Conservation (phyloP, 2,888 invertebrate genomes). For the Nemotelus nigrinus region DNA sequence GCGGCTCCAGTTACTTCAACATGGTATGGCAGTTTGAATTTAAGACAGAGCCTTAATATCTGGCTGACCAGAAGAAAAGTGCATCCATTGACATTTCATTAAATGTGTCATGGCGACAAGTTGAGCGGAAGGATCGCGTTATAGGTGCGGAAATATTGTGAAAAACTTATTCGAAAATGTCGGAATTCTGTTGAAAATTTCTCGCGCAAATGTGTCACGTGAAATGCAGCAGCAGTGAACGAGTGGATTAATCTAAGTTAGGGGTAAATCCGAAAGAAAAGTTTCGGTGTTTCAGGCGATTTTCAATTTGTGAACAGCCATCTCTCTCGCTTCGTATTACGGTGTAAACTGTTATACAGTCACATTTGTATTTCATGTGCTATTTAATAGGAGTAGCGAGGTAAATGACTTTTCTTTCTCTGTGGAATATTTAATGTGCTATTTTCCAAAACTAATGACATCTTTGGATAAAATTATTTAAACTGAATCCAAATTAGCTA, state of each 20-base stretch:
- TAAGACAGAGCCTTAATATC: neutral
- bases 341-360: slow-evolving; percentile 32
- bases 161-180: slow-evolving; percentile 10
- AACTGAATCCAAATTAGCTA: no score
- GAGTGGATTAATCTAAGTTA: neutral
- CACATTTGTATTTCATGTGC: slow-evolving; percentile 23
- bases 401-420: slow-evolving; percentile 16
- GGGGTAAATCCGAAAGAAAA: slow-evolving; percentile 8
- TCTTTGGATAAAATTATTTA: no score
- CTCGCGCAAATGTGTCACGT: neutral
- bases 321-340: slow-evolving; percentile 26
- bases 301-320: slow-evolving; percentile 14
- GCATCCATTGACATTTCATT: slow-evolving; percentile 31
- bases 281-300: slow-evolving; percentile 22
- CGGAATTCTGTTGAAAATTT: slow-evolving; percentile 6
- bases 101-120: slow-evolving; percentile 32
- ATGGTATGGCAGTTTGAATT: slow-evolving; percentile 6
- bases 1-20: neutral
- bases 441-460: no score
- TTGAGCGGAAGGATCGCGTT: slow-evolving; percentile 16
- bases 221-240: neutral
- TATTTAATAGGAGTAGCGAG: neutral
- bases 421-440: neutral
- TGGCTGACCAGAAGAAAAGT: neutral
- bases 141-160: slow-evolving; percentile 15